Evolutionary conservation across 2,113 vertebrate genomes (phyloP), one percentile per base, ranked within the genome.

Genomic region (Tachysurus vachellii): DNA sequence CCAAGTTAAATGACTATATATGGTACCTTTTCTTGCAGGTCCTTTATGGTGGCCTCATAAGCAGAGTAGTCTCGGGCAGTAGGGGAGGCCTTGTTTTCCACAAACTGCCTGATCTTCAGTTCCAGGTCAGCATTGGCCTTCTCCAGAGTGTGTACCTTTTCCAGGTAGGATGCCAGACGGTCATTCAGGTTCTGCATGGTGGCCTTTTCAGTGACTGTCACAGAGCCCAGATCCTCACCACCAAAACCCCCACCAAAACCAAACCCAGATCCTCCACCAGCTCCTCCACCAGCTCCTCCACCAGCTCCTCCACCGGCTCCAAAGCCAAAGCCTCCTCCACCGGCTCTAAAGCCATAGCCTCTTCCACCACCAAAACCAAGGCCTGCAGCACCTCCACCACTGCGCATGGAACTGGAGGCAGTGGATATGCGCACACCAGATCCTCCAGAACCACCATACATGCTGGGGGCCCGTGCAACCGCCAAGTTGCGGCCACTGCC

Each of bases 171-270:
- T 44, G 95, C 95, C 94, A 99, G 95, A 8, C 97, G 98, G 42
- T 98, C 96, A 0, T 99, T 99, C 85, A 99, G 95, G 91, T 97
- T 95, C 92, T 98, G 97, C 98, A 99, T 98, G 89, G 97, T 98
- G 91, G 94, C 11, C 93, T 99, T 99, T 90, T 98, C 97, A 0
- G 96, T 98, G 90, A 80, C 26, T 0, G 88, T 23, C 9, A 96
- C 71, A 83, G 93, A 0, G 83, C 88, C 93, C 0, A 54, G 0
- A 11, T n/a, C 76, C 2, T 59, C 79, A 81, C 10, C 79, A 61
- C 56, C 56, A 81, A 81, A 44, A 0, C 80, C 92, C 1, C 84
- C 90, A 21, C 61, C 85, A 36, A 47, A 64, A 3, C 80, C 86
- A 64, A 59, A 61, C 14, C 57, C 85, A 5, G 11, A 64, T n/a